These are phyloP conservation scores for Sebastes steindachneri DNA, from an alignment of 2,797 vertebrate genomes.

Conservation along the genomic window DNA sequence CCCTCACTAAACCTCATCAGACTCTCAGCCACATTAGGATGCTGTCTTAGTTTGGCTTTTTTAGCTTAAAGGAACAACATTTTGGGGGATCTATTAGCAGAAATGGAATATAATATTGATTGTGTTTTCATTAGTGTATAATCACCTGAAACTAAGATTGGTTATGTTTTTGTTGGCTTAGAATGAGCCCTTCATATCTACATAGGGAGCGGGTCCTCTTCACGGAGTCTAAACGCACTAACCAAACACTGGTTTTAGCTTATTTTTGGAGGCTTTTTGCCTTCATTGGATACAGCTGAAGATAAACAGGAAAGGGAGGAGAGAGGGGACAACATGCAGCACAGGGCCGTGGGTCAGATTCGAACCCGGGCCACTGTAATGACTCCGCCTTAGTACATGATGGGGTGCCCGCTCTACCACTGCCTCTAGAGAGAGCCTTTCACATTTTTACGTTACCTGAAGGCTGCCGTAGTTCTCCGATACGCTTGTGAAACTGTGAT, in stretches of 20 bases:
- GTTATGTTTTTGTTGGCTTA: background rate
- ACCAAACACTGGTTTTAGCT: background rate
- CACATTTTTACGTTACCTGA: background rate
- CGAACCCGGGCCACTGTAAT: background rate
- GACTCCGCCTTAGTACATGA: background rate
- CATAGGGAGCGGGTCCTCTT: background rate
- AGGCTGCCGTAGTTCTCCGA: background rate
- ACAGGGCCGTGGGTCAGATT: background rate
- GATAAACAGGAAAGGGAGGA: background rate
- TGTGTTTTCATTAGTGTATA: background rate
- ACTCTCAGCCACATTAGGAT: constrained; percentile 23
- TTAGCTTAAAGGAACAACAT: background rate
- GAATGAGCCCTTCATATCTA: background rate
- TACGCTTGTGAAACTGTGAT: background rate
- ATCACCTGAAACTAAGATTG: background rate
- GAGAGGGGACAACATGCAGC: background rate
- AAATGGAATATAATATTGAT: background rate
- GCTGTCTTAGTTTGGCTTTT: constrained; percentile 3
- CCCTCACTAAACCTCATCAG: constrained; percentile 38
- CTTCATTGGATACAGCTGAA: background rate
- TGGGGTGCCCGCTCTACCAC: background rate
- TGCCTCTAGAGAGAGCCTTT: background rate
- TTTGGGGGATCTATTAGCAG: background rate
- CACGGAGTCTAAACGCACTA: background rate
- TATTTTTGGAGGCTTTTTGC: background rate